Base-by-base conservation (phyloP, 2,888 invertebrate genomes). In the Tachystola acroxantha region DNA sequence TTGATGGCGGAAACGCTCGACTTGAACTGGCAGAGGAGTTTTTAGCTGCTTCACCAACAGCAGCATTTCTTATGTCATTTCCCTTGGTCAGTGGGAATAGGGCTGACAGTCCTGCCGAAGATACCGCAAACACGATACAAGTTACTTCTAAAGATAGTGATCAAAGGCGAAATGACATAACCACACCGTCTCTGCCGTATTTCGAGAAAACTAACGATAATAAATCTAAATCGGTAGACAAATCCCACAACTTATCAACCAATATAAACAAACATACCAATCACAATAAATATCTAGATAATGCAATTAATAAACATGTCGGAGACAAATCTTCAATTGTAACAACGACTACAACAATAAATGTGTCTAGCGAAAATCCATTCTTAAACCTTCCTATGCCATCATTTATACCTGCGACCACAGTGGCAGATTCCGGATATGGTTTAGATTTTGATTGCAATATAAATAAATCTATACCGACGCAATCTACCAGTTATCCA, bases 21-120 rank as follows among this genome's bases (percentile, higher is more conserved):
- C 78, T 90, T 47, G 90, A 90, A 60, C 70, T 90, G 47, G 90
- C 86, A 2, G 86, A 86, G 60, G 86, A 86, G 42, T 80, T 86
- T 54, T 53, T 86, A 46, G 87, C 88, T 36, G 84, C 87, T 34
- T 93, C 93, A 1, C 93, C 94, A 3, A 93, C 93, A 1, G 94
- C 93, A 9, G 94, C 94, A 1, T 93, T 93, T 62, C 76, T 94
- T 7, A 88, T 92, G 79, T 91, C 93, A 1, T 94, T 93, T 57
- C 94, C 94, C 0, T 69, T 93, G 32, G 94, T 94, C 0, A 92
- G 86, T 54, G 88, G 88, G 1, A 86, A 85, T 42, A 72, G 88
- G 49, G 87, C 86, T 19, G 88, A 88, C 30, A 87, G 87, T 40
- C 86, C 88, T 6, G 76, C 78, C 14, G 86, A 86, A 37, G 86